Evolutionary conservation across 2,113 vertebrate species (phyloP).

Genomic region (Mesoclemmys tuberculata): DNA sequence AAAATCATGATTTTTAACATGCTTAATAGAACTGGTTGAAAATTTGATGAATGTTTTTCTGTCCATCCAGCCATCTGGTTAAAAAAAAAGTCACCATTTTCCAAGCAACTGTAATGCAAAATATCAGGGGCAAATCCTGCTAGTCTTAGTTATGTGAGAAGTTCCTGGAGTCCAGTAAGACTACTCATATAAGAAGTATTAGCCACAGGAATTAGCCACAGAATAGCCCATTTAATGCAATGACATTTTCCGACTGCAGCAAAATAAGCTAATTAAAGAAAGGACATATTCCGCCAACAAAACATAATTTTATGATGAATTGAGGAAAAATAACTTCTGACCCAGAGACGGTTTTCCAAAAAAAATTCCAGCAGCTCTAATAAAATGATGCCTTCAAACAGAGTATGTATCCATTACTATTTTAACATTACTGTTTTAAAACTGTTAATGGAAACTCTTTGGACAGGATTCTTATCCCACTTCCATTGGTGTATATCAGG

Average conservation of each 20-base stretch:
- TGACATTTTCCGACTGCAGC: not conserved
- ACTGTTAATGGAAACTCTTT: not conserved
- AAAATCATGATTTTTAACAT: not conserved
- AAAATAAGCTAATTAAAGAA: not conserved
- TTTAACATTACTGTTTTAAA: not conserved
- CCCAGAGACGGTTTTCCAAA: not conserved
- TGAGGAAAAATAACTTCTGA: not conserved
- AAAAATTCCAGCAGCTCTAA: not conserved
- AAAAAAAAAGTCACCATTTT: not conserved
- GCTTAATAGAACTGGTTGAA: not conserved
- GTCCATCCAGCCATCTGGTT: not conserved
- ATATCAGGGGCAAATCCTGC: not conserved
- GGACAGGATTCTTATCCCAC: not conserved
- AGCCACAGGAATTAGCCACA: not conserved
- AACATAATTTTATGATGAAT: not conserved
- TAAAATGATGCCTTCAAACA: not conserved
- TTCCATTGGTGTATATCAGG: not conserved
- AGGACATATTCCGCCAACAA: not conserved
- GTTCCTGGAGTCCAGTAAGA: not conserved
- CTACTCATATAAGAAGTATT: not conserved
- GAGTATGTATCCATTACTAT: not conserved
- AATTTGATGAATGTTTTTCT: not conserved
- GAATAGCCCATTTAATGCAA: not conserved
- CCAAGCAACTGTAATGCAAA: not conserved
- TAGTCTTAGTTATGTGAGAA: not conserved